A percentile compares a stretch with the other conserved stretches of the same genome.
Conservation (phyloP, 2,797 vertebrate species). For the Enteromius trimaculatus region DNA sequence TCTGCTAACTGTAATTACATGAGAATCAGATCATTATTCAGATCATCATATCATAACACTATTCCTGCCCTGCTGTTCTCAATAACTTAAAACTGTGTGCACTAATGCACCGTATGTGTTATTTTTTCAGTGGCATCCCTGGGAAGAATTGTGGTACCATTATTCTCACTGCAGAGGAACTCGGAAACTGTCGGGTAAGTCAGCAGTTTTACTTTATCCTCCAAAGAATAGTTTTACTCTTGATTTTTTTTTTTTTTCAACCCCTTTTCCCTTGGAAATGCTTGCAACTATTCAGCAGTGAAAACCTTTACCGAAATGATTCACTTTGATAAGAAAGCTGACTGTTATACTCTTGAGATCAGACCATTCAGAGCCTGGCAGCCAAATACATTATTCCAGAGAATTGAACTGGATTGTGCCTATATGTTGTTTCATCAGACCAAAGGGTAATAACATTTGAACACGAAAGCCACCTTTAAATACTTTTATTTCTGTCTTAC, state of each 20-base stretch:
- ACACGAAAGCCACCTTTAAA: conserved; percentile 10
- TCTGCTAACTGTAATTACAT: background rate
- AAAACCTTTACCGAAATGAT: conserved; percentile 32
- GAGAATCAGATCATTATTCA: background rate
- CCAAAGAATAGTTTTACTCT: conserved; percentile 9
- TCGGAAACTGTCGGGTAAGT: conserved; percentile 95
- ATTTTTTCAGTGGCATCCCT: conserved; percentile 83
- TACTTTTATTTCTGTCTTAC: background rate
- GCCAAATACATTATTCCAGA: conserved; percentile 15
- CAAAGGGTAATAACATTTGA: conserved; percentile 19
- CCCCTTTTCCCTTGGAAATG: background rate
- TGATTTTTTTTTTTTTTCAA: conserved; percentile 16
- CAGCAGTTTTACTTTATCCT: conserved; percentile 25
- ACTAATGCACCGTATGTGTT: conserved; percentile 44
- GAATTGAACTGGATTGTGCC: background rate
- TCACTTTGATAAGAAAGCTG: conserved; percentile 16
- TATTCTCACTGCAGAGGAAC: conserved; percentile 89
- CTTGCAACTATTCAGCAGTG: conserved; percentile 61
- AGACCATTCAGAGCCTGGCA: conserved; percentile 19
- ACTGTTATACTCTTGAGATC: conserved; percentile 23
- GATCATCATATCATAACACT: background rate
- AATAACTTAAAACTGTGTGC: background rate
- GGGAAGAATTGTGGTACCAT: conserved; percentile 94
- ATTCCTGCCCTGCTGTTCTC: conserved; percentile 14
- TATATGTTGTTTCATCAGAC: conserved; percentile 13